These are phyloP conservation scores for Rhamnusium bicolor DNA, from an alignment of 2,888 invertebrate species.

Conservation along the genomic window DNA sequence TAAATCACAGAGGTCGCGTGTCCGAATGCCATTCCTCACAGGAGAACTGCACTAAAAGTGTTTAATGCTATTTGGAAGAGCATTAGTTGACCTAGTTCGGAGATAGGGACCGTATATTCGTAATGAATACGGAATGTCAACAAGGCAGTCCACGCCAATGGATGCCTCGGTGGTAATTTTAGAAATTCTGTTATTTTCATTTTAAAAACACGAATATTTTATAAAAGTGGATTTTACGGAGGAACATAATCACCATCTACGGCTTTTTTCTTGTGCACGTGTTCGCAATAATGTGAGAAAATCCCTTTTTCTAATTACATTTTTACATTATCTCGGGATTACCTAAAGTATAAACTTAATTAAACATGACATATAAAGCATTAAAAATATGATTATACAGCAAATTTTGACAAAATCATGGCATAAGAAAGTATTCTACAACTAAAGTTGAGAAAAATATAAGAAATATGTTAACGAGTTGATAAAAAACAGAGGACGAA, in stretches of 20 bases:
- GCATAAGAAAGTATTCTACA: too few species aligned
- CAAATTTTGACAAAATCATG: too few species aligned
- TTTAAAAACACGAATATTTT: too few species aligned
- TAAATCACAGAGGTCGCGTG: constrained; percentile 52
- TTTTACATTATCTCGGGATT: background rate
- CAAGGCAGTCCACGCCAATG: background rate
- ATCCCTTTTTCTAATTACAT: constrained; percentile 1
- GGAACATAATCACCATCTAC: background rate
- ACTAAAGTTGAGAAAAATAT: too few species aligned
- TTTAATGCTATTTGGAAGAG: constrained; percentile 51
- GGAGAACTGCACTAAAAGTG: constrained; percentile 52
- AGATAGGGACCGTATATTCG: constrained; percentile 34
- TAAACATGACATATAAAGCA: background rate
- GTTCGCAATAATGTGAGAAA: background rate
- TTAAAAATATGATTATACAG: too few species aligned
- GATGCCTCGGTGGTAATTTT: background rate
- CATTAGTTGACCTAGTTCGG: constrained; percentile 47
- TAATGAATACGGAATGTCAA: constrained; percentile 38
- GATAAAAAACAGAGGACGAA: too few species aligned
- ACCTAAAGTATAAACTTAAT: background rate
- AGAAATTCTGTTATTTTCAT: background rate
- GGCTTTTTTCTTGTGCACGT: background rate
- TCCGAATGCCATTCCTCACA: constrained; percentile 50
- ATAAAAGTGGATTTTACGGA: background rate
- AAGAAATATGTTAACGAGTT: too few species aligned